Percentiles rank a stretch among this genome's conserved stretches.
Conservation (phyloP, 2,113 vertebrate species). For the Eretmochelys imbricata region DNA sequence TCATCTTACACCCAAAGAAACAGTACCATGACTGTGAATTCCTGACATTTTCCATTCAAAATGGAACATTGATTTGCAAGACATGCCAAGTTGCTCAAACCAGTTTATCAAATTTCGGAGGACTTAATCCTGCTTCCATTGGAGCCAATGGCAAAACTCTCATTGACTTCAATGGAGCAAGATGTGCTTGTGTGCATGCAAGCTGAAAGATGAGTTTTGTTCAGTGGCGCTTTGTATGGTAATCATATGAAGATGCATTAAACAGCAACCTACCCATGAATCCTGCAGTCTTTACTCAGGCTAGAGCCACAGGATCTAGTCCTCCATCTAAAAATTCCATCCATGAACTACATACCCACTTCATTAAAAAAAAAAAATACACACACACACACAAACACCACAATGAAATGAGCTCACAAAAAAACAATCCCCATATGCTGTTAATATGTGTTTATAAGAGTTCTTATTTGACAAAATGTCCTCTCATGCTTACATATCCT, state of each 20-base stretch:
- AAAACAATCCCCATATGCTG: background rate
- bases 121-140: background rate
- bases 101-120: background rate
- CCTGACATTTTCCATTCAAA: background rate
- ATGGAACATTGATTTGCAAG: background rate
- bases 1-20: background rate
- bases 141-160: background rate
- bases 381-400: background rate
- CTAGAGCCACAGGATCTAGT: background rate
- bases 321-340: constrained; percentile 15
- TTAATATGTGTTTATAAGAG: background rate
- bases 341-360: constrained; percentile 8
- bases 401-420: background rate
- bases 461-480: constrained; percentile 37
- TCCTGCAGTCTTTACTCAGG: background rate
- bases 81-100: background rate
- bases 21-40: background rate
- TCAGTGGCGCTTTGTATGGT: background rate
- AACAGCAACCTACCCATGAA: background rate
- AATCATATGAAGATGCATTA: background rate
- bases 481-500: background rate
- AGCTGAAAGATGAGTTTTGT: background rate
- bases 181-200: background rate
- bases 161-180: background rate
- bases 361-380: background rate